Evolutionary conservation across 1,140 invertebrate genomes (phyloP), one percentile per base, ranked within the genome.

Genomic region (Aphaenogaster floridana): DNA sequence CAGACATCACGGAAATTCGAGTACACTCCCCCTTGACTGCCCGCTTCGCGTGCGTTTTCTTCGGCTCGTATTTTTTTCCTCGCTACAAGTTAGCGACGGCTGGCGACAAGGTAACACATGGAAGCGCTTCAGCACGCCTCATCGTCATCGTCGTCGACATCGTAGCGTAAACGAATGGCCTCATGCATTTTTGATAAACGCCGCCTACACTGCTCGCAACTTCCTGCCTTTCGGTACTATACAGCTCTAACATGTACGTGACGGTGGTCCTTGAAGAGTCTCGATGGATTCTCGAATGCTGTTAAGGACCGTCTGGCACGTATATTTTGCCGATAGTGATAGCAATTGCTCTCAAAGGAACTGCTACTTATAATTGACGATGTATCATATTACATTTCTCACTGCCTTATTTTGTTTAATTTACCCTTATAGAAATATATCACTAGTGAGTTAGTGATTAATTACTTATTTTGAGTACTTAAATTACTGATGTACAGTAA

Each of bases 1-100:
- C 86, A 88, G 90, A 91, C 91, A 90, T 91, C 86, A 84, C 77
- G 86, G 68, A 91, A 91, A 91, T 91, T 86, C 80, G 79, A 90
- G 87, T 91, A 76, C 74, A 21, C 39, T 21, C 45, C 34, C n/a
- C 34, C 28, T n/a, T 6, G 42, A 39, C 59, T 45, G 6, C 39
- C 39, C 1, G 2, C 36, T 8, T 36, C 36, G 8, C 21, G 17
- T 45, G 21, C 69, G 50, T 34, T 52, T 39, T 34, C n/a, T 21
- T 45, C 21, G 66, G 52, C 15, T 83, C 45, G 72, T 36, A 66
- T 63, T 74, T 83, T 83, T 39, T 81, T 21, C 8, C 28, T 61
- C 4, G 68, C 54, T 84, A 76, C 28, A 72, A 63, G 69, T 61
- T 45, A 72, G 66, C 79, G n/a, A 61, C 34, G 54, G 39, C 7